Evolutionary conservation across 2,888 invertebrate genomes (phyloP).

Genomic region (Emmelina monodactyla): DNA sequence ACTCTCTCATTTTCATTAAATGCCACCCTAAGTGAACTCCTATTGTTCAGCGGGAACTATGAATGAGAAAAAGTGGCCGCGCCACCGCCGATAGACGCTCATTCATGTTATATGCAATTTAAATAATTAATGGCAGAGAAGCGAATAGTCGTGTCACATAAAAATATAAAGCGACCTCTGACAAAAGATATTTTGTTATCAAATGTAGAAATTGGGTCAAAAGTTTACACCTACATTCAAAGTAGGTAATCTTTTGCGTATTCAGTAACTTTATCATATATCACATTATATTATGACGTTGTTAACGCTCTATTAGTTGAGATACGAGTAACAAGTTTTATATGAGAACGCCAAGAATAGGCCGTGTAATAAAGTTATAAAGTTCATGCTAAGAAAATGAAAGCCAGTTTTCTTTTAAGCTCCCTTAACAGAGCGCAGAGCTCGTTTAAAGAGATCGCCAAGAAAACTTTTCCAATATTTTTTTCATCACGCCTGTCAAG

Average conservation of each 20-base stretch:
- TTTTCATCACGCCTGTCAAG: constrained; percentile 51
- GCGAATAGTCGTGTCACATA: no score
- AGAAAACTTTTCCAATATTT: constrained; percentile 55
- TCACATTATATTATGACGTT: neutral
- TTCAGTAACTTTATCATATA: neutral
- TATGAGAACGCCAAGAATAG: neutral
- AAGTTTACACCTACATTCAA: constrained; percentile 17
- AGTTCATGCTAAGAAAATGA: constrained; percentile 2
- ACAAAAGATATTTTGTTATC: constrained; percentile 26
- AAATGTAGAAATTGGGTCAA: constrained; percentile 26
- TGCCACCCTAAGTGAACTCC: no score
- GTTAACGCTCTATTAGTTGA: no score
- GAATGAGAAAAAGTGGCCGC: no score
- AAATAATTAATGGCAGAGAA: no score
- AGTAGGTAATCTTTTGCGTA: constrained; percentile 1
- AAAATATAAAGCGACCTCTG: constrained; percentile 27
- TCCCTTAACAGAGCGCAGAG: constrained; percentile 19
- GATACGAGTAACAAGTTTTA: neutral
- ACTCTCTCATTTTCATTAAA: no score
- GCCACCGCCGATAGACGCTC: no score
- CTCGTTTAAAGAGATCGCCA: constrained; percentile 28
- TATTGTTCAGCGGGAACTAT: no score
- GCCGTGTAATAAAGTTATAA: neutral
- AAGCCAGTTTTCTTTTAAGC: constrained; percentile 19
- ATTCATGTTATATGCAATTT: no score